Evolutionary conservation across 2,888 invertebrate species (phyloP).

Genomic region (Amorpha juglandis): DNA sequence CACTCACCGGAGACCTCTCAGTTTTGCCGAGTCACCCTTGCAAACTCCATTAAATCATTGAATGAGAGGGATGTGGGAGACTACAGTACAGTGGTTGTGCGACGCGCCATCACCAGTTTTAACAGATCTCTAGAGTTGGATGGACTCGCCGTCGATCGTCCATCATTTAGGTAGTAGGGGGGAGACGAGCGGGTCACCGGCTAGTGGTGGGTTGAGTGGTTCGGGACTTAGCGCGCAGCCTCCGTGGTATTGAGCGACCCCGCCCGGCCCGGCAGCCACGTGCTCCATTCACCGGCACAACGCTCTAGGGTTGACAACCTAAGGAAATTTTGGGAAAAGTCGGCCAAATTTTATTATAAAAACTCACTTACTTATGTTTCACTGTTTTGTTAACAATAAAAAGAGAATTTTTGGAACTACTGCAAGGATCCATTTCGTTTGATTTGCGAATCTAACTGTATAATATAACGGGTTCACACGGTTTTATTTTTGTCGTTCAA

Average conservation of each 20-base stretch:
- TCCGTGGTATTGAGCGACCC: conserved; percentile 73
- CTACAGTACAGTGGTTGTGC: neutral
- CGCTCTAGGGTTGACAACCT: neutral
- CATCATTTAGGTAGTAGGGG: conserved; percentile 25
- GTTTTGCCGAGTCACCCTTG: neutral
- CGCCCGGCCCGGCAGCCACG: conserved; percentile 60
- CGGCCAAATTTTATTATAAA: no score
- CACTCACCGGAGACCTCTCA: neutral
- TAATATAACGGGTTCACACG: no score
- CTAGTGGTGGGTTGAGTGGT: conserved; percentile 45
- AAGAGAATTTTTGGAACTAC: no score
- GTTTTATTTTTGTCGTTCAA: no score
- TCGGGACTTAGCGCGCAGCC: conserved; percentile 68
- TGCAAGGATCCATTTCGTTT: no score
- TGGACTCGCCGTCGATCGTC: neutral
- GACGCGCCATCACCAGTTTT: conserved; percentile 10
- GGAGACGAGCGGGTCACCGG: conserved; percentile 27
- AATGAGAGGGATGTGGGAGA: neutral
- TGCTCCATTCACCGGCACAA: conserved; percentile 65
- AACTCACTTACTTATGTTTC: neutral
- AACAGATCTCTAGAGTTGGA: neutral
- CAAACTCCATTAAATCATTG: neutral
- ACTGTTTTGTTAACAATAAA: neutral
- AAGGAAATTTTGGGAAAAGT: neutral
- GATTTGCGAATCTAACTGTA: no score